A percentile compares a stretch with the other conserved stretches of the same genome.
Evolutionary conservation across 2,113 vertebrate genomes (phyloP).

Genomic region (Scartelaos histophorus): DNA sequence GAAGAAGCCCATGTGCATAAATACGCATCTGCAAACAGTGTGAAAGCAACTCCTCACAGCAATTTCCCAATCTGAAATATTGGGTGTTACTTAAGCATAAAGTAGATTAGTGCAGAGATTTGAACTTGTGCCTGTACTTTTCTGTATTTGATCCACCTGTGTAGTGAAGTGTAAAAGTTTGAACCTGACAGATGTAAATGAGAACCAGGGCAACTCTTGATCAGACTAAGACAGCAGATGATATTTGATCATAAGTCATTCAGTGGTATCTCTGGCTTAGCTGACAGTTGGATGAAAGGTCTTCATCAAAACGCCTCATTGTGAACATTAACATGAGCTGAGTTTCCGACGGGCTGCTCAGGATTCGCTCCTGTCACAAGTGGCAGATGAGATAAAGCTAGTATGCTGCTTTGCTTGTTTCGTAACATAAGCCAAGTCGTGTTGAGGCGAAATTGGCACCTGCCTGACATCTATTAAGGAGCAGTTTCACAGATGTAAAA

Average conservation of each 20-base stretch:
- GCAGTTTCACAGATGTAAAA: constrained; percentile 51
- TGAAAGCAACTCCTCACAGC: constrained; percentile 33
- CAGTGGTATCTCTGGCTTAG: constrained; percentile 28
- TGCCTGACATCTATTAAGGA: constrained; percentile 60
- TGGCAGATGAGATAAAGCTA: constrained; percentile 61
- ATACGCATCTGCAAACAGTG: constrained; percentile 30
- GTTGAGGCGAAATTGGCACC: constrained; percentile 60
- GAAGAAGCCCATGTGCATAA: constrained; percentile 27
- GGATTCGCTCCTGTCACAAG: constrained; percentile 60
- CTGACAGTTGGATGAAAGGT: constrained; percentile 61
- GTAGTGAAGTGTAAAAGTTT: constrained; percentile 59
- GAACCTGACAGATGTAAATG: constrained; percentile 62
- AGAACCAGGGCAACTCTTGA: constrained; percentile 58
- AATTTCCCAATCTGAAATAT: constrained; percentile 36
- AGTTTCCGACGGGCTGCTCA: constrained; percentile 53
- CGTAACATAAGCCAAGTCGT: constrained; percentile 58
- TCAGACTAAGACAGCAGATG: constrained; percentile 57
- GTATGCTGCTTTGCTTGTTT: constrained; percentile 67
- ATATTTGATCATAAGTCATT: constrained; percentile 61
- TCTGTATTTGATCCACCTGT: constrained; percentile 55
- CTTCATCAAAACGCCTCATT: constrained; percentile 62
- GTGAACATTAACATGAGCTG: constrained; percentile 66
- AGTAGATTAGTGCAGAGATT: constrained; percentile 46
- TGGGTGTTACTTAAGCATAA: constrained; percentile 41
- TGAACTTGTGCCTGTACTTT: constrained; percentile 47